These are phyloP conservation scores for Ophonus ardosiacus DNA, from an alignment of 2,888 invertebrate species.

Conservation along the genomic window DNA sequence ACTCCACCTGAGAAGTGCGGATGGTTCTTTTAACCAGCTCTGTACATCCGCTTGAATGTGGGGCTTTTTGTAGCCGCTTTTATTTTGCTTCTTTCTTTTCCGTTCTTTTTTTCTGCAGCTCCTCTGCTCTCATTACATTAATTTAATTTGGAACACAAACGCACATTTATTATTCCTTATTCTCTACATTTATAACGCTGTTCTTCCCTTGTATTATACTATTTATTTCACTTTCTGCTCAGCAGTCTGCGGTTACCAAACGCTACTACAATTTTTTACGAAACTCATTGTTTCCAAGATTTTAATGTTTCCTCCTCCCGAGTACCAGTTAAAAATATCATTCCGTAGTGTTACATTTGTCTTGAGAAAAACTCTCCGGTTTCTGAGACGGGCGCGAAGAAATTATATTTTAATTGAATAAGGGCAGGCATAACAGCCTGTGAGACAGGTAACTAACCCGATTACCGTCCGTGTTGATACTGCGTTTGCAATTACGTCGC, in stretches of 20 bases:
- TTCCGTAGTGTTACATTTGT: slow-evolving; percentile 65
- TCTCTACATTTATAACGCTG: slow-evolving; percentile 63
- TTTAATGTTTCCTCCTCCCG: slow-evolving; percentile 61
- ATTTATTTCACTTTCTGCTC: slow-evolving; percentile 64
- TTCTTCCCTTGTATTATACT: slow-evolving; percentile 63
- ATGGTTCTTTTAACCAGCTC: slow-evolving; percentile 42
- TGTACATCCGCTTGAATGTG: slow-evolving; percentile 57
- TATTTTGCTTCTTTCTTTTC: slow-evolving; percentile 54
- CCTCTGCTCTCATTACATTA: slow-evolving; percentile 64
- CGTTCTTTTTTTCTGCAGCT: slow-evolving; percentile 44
- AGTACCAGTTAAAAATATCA: slow-evolving; percentile 63
- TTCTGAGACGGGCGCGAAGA: slow-evolving; percentile 63
- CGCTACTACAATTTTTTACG: slow-evolving; percentile 57
- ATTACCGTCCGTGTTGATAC: slow-evolving; percentile 65
- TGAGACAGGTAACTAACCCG: slow-evolving; percentile 59
- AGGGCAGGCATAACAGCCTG: slow-evolving; percentile 54
- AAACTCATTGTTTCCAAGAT: slow-evolving; percentile 62
- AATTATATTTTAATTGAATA: slow-evolving; percentile 67
- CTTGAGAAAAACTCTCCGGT: slow-evolving; percentile 65
- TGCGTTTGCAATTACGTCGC: slow-evolving; percentile 62
- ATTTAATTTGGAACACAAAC: slow-evolving; percentile 65
- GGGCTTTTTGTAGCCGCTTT: slow-evolving; percentile 49
- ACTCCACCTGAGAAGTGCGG: slow-evolving; percentile 53
- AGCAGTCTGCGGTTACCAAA: slow-evolving; percentile 45
- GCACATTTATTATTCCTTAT: slow-evolving; percentile 64